Conservation (phyloP, 2,888 invertebrate genomes). For the Atherix ibis region DNA sequence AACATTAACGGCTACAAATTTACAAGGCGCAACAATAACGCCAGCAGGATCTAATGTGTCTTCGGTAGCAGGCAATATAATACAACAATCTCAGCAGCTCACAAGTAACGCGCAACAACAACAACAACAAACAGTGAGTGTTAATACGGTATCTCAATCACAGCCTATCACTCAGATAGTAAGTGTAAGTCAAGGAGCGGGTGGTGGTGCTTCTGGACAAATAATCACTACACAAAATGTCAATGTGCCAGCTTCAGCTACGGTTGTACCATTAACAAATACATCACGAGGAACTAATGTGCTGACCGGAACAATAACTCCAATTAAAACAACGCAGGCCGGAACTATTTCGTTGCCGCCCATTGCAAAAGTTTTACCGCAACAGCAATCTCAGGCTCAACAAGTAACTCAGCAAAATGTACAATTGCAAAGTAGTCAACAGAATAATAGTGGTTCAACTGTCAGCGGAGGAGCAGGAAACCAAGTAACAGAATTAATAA, state of each 20-base stretch:
- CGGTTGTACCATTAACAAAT: constrained; percentile 28
- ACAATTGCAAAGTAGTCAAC: constrained; percentile 6
- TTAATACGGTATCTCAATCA: constrained; percentile 10
- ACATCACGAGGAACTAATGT: constrained; percentile 24
- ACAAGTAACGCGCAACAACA: constrained; percentile 4
- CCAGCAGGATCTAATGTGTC: constrained; percentile 6
- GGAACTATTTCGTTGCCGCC: constrained; percentile 17
- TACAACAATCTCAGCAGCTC: constrained; percentile 9
- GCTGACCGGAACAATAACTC: constrained; percentile 27
- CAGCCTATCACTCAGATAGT: constrained; percentile 19
- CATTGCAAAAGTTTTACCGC: constrained; percentile 28
- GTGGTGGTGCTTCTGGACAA: constrained; percentile 15
- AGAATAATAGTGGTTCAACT: constrained; percentile 7
- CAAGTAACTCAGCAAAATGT: constrained; percentile 7
- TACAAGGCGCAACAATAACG: constrained; percentile 12
- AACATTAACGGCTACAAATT: constrained; percentile 8
- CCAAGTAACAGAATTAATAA: constrained; percentile 12
- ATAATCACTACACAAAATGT: constrained; percentile 17
- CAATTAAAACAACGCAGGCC: constrained; percentile 21
- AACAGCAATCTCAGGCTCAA: constrained; percentile 8
- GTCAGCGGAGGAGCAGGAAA: too few species aligned
- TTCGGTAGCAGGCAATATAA: constrained; percentile 5
- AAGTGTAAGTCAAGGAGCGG: constrained; percentile 19
- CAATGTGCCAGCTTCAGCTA: constrained; percentile 14
- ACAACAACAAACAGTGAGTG: constrained; percentile 10